Evolutionary conservation across 2,113 vertebrate species (phyloP), one percentile per base, ranked within the genome.

Genomic region (Dascyllus trimaculatus): DNA sequence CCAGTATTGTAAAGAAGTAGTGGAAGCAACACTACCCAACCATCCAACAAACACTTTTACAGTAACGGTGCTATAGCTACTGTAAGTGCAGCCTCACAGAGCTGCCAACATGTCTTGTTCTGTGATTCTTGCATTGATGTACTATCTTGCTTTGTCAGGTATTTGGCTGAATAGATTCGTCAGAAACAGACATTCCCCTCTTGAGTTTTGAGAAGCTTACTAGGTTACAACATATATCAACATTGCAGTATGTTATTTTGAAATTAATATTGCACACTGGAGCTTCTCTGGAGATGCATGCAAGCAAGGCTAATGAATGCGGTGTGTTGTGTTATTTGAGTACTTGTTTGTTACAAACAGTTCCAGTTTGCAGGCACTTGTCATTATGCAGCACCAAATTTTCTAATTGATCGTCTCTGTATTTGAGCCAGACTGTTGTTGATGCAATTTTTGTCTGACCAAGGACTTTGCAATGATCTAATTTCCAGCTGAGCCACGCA

Each of bases 401-500:
- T 80, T 59, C 1, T 60, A 79, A 86, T 78, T 62, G 64, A 81
- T 80, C 43, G 26, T 51, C 22, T 66, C 65, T 84, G 79, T 57
- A 68, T 81, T 79, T 58, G 18, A 82, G 71, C 71, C 75, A 84
- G 32, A 78, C 35, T 35, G 40, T 52, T 61, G 61, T 58, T 81
- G 32, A 58, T 59, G 24, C 4, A 6, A 74, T 85, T 81, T 76
- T 66, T 68, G 64, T 81, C 64, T 70, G 78, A 81, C 67, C 58
- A 52, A 61, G 43, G 80, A 78, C 57, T 71, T 81, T 60, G 32
- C 63, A 18, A 61, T 67, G 63, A 90, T 88, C 72, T 83, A 56
- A 84, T 78, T 88, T 86, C 76, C 71, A 84, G 81, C 79, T 71
- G 83, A 73, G 76, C 72, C 66, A 46, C 15, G 56, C 53, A 68